A percentile compares a stretch with the other conserved stretches of the same genome.
phyloP scores from a whole-genome alignment of 2,113 vertebrate genomes.

The Syngnathoides biaculeatus region DNA sequence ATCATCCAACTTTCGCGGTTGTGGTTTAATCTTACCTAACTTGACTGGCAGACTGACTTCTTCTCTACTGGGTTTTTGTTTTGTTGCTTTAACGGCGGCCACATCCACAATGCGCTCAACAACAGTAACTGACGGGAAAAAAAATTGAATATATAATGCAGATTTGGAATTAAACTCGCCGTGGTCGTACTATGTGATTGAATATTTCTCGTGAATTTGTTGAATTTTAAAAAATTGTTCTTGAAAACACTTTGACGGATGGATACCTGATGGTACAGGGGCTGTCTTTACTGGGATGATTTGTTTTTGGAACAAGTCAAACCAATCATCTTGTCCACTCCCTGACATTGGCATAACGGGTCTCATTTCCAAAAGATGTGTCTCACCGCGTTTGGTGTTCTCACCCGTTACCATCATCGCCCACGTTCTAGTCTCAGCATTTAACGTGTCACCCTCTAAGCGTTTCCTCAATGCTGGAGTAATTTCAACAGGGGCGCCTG shows the following conservation, averaged over 20 bases:
- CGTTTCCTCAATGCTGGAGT: constrained; percentile 29
- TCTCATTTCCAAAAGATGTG: constrained; percentile 36
- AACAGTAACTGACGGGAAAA: constrained; percentile 34
- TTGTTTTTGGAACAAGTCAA: constrained; percentile 27
- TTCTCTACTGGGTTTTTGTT: constrained; percentile 17
- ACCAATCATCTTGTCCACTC: constrained; percentile 47
- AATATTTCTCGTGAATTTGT: neutral
- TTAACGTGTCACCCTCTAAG: constrained; percentile 30
- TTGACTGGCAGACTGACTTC: constrained; percentile 11
- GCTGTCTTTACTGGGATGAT: constrained; percentile 27
- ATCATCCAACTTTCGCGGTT: constrained; percentile 37
- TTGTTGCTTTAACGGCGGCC: constrained; percentile 15
- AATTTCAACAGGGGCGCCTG: constrained; percentile 28
- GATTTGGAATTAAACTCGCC: neutral
- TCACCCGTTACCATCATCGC: constrained; percentile 45
- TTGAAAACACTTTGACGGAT: neutral
- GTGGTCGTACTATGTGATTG: neutral
- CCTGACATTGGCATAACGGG: constrained; percentile 8
- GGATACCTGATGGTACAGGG: constrained; percentile 46
- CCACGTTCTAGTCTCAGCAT: constrained; percentile 31
- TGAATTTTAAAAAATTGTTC: neutral
- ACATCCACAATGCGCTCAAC: constrained; percentile 17
- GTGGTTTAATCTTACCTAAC: constrained; percentile 13
- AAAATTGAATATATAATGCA: neutral
- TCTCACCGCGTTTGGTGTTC: constrained; percentile 31